These are phyloP conservation scores for Onychostoma macrolepis DNA, from an alignment of 2,113 vertebrate species.

Conservation along the genomic window DNA sequence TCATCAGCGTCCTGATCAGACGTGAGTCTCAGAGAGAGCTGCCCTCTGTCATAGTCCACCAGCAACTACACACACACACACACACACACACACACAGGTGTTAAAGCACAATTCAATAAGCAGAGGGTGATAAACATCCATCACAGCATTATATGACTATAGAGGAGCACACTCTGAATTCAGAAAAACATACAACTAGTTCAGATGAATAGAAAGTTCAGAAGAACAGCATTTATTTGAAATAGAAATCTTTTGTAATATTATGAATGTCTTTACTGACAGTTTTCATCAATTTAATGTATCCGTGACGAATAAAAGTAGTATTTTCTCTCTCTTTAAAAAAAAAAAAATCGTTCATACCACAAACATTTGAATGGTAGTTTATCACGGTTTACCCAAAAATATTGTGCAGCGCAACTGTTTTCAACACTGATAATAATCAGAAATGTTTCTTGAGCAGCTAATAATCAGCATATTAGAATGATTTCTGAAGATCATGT, in stretches of 20 bases:
- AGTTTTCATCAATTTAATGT: no score
- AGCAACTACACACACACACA: slow-evolving; percentile 79
- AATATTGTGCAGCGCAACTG: neutral
- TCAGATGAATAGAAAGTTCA: no score
- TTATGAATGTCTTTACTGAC: no score
- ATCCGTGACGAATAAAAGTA: no score
- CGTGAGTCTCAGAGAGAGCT: slow-evolving; percentile 80
- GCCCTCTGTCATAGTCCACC: slow-evolving; percentile 87
- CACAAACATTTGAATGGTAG: neutral
- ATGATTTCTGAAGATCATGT: neutral
- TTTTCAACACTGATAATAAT: neutral
- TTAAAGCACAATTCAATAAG: neutral
- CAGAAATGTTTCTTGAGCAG: no score
- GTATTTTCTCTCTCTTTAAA: no score
- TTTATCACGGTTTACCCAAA: neutral
- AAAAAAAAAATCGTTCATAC: no score
- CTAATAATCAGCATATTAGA: neutral
- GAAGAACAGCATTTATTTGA: neutral
- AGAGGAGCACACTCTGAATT: no score
- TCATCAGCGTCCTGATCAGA: slow-evolving; percentile 84
- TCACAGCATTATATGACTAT: neutral
- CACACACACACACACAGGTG: slow-evolving; percentile 27
- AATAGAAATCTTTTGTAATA: neutral
- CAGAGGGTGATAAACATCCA: neutral
- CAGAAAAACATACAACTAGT: no score